A percentile compares a stretch with the other conserved stretches of the same genome.
These are phyloP conservation scores for Chloropsis hardwickii DNA, from an alignment of 2,113 vertebrate genomes.

Conservation along the genomic window DNA sequence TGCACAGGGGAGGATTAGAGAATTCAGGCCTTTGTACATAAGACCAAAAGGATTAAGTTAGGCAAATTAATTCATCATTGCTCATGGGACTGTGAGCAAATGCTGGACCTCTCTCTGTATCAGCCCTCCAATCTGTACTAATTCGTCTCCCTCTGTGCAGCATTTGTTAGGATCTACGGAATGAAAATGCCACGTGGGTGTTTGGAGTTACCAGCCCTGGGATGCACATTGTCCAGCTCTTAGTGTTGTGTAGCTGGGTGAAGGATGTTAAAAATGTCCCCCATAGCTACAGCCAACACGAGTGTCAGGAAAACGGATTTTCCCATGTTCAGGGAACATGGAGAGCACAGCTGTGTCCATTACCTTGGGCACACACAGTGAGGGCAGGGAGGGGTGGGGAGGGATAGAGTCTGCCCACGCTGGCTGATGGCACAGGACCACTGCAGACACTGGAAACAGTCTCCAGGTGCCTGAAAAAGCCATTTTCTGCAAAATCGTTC, in stretches of 20 bases:
- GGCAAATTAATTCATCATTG: constrained; percentile 29
- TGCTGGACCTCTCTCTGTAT: not conserved
- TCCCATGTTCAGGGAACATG: not conserved
- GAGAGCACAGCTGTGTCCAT: not conserved
- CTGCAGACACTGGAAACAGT: not conserved
- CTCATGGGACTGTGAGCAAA: not conserved
- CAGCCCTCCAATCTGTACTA: not conserved
- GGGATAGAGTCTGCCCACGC: accelerated
- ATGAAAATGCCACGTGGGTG: accelerated
- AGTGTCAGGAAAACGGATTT: not conserved
- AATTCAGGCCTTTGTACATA: not conserved
- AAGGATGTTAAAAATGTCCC: not conserved
- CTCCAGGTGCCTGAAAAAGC: not conserved
- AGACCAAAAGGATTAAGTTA: not conserved
- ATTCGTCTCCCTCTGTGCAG: accelerated
- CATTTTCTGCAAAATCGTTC: not conserved
- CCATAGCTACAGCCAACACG: not conserved
- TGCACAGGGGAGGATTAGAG: not conserved
- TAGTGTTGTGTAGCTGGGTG: not conserved
- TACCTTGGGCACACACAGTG: not conserved
- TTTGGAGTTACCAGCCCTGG: not conserved
- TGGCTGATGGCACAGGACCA: not conserved
- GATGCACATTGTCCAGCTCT: not conserved
- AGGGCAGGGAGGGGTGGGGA: not conserved
- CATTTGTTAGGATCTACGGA: not conserved